phyloP scores from a whole-genome alignment of 2,888 invertebrate species.

The Drosophila sordidula region DNA sequence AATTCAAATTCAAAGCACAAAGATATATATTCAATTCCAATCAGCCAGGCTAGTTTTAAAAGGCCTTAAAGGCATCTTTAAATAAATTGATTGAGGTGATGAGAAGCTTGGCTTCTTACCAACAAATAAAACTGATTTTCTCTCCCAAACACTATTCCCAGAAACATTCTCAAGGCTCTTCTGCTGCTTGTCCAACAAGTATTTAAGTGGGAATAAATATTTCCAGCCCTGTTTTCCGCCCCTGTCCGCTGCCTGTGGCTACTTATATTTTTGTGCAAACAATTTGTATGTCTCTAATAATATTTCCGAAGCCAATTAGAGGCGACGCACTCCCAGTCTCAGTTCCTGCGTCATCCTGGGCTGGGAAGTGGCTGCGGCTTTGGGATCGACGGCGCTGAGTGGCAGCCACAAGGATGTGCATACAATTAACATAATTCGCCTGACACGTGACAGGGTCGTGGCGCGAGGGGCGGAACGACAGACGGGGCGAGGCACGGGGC shows the following conservation, averaged over 20 bases:
- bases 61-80: too few species aligned
- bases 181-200: neutral
- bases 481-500: neutral
- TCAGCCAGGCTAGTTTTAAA: too few species aligned
- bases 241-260: slow-evolving; percentile 6
- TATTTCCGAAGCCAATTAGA: slow-evolving; percentile 77
- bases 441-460: slow-evolving; percentile 84
- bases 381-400: slow-evolving; percentile 12
- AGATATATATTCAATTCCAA: too few species aligned
- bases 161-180: neutral
- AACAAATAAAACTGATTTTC: neutral
- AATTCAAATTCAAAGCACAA: too few species aligned
- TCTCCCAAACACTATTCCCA: neutral
- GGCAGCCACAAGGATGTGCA: slow-evolving; percentile 76
- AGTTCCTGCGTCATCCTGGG: neutral
- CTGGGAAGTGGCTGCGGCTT: slow-evolving; percentile 39
- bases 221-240: neutral
- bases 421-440: slow-evolving; percentile 85
- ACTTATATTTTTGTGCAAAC: slow-evolving; percentile 39
- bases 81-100: too few species aligned
- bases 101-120: too few species aligned
- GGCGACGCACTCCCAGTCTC: slow-evolving; percentile 54
- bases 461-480: slow-evolving; percentile 2
- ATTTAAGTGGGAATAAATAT: slow-evolving; percentile 15
- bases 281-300: slow-evolving; percentile 69